A percentile compares a stretch with the other conserved stretches of the same genome.
Evolutionary conservation across 2,888 invertebrate genomes (phyloP).

Genomic region (Esperia sulphurella): DNA sequence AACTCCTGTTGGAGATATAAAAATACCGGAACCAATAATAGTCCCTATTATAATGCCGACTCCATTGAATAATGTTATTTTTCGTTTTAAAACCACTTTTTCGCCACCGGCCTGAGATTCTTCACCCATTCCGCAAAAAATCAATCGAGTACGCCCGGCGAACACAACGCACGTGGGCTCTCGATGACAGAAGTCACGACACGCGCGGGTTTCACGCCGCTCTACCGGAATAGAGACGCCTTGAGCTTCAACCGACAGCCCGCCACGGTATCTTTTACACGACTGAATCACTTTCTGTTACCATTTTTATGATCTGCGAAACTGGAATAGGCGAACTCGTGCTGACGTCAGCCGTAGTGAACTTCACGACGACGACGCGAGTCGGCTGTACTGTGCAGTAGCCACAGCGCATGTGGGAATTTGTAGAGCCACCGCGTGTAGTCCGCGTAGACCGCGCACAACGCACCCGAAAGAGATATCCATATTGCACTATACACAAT

Average conservation of each 20-base stretch:
- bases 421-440: conserved; percentile 10
- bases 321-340: conserved; percentile 49
- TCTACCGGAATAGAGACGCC: conserved; percentile 16
- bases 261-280: conserved; percentile 47
- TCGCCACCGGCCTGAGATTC: conserved; percentile 62
- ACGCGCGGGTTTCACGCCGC: conserved; percentile 21
- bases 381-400: conserved; percentile 37
- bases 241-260: conserved; percentile 24
- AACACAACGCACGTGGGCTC: conserved; percentile 56
- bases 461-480: conserved; percentile 5
- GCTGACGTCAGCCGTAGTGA: conserved; percentile 37
- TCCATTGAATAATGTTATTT: conserved; percentile 91
- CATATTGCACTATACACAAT: background rate
- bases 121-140: conserved; percentile 74
- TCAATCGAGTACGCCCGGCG: conserved; percentile 59
- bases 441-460: conserved; percentile 9
- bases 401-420: conserved; percentile 23
- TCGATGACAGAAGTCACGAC: conserved; percentile 17
- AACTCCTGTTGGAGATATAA: conserved; percentile 93
- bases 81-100: conserved; percentile 86
- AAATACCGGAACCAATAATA: conserved; percentile 95
- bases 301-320: conserved; percentile 61
- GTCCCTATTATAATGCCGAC: conserved; percentile 93
- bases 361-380: conserved; percentile 28
- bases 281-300: conserved; percentile 65